Evolutionary conservation across 2,888 invertebrate species (phyloP), one percentile per base, ranked within the genome.

Genomic region (Sceliomorpha sp.): DNA sequence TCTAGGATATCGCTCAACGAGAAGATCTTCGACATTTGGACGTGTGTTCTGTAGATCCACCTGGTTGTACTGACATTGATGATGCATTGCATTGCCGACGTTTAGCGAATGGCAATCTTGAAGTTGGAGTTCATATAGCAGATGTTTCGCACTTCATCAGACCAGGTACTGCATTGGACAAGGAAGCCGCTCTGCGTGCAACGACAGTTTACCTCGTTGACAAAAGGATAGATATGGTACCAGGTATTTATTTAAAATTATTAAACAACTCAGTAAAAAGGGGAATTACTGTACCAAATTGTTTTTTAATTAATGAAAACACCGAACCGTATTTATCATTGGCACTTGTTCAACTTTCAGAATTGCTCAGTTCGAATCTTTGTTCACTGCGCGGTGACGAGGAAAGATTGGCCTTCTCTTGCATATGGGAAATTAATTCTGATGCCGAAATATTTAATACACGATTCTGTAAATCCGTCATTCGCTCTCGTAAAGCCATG

Each of bases 11-110:
- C 63, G 91, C 91, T 13, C 92, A 92, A 76, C 92, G 99, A 13
- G 92, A 92, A 6, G 98, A 99, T 87, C 90, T 99, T 0, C 92
- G 98, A 7, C 91, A 95, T 51, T 86, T 97, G 1, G 92, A 93
- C 79, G 93, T 99, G 34, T 99, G 98, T 83, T 98, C 98, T 0
- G 98, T 99, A 0, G 98, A 99, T 91, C 99, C 99, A 1, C 97
- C 98, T 0, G 99, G 99, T 0, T 99, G 99, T 87, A 99, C 99
- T 0, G 99, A 99, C 87, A 99, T 99, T 71, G 99, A 99, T 85
- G 99, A 99, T 88, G 99, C 99, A 0, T 89, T 99, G 1, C 99
- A 99, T 89, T 98, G 98, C 78, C 91, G 93, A 12, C 89, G 91
- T 29, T 88, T 98, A 13, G 90, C 91, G 0, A 94, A 94, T 81